Percentiles rank a stretch among this genome's conserved stretches.
These are phyloP conservation scores for Yponomeuta plumbellus DNA, from an alignment of 2,888 invertebrate species.

Conservation along the genomic window DNA sequence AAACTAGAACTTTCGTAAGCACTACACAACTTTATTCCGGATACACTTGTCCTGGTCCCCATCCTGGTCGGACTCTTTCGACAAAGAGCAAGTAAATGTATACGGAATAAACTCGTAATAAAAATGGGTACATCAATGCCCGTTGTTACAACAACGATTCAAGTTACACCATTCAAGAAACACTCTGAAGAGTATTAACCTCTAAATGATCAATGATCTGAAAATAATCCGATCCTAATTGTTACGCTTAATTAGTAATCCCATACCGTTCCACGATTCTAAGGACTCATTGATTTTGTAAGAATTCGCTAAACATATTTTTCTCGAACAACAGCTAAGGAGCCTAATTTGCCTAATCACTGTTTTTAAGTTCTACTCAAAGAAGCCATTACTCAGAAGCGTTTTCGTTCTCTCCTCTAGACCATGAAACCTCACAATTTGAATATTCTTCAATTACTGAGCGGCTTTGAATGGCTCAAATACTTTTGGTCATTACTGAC, in stretches of 20 bases:
- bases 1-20: too few species aligned
- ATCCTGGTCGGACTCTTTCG: too few species aligned
- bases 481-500: slow-evolving; percentile 16
- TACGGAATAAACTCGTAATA: too few species aligned
- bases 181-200: not conserved
- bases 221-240: not conserved
- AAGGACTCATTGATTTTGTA: not conserved
- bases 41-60: too few species aligned
- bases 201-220: not conserved
- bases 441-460: slow-evolving; percentile 14
- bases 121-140: too few species aligned
- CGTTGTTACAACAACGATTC: too few species aligned
- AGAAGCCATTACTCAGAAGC: not conserved
- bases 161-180: too few species aligned
- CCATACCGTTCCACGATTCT: not conserved
- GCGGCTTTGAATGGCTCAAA: slow-evolving; percentile 4
- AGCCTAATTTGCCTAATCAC: slow-evolving; percentile 4
- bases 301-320: not conserved
- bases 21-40: too few species aligned
- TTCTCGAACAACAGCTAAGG: not conserved
- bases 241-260: not conserved
- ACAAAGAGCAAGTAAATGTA: too few species aligned
- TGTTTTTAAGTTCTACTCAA: slow-evolving; percentile 3
- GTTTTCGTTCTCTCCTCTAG: not conserved
- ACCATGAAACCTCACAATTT: not conserved